Conservation (phyloP, 2,888 invertebrate genomes). For the Neocrepidodera transversa region DNA sequence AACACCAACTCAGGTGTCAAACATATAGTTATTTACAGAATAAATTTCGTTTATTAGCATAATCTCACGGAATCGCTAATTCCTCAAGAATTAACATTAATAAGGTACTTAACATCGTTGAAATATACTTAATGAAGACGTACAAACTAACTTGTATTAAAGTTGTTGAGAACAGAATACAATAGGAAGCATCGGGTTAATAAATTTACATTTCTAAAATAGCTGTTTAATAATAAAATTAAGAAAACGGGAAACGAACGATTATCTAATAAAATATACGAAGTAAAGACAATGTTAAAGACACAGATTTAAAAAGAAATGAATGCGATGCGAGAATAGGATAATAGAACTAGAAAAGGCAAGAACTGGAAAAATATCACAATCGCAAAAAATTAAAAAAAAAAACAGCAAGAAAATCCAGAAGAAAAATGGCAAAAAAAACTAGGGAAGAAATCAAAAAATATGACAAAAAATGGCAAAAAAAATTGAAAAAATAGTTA, state of each 20-base stretch:
- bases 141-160: neutral
- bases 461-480: no score
- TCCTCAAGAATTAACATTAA: conserved; percentile 8
- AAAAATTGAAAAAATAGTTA: no score
- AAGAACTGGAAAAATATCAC: no score
- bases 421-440: no score
- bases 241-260: neutral
- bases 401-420: no score
- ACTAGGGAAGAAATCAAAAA: no score
- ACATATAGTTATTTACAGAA: conserved; percentile 15
- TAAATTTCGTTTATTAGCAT: conserved; percentile 15
- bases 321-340: no score
- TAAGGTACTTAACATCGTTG: conserved; percentile 13
- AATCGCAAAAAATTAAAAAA: no score
- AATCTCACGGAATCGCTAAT: conserved; percentile 16
- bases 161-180: neutral
- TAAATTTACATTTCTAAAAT: conserved; percentile 8
- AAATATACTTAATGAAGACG: conserved; percentile 7
- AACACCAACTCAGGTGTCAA: conserved; percentile 14
- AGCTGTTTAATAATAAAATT: neutral
- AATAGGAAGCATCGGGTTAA: neutral
- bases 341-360: no score
- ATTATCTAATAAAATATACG: no score
- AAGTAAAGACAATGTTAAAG: no score
- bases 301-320: no score